Conservation (phyloP, 30 jellyfish, hydroid and myxozoan species). For the Hydra vulgaris region DNA sequence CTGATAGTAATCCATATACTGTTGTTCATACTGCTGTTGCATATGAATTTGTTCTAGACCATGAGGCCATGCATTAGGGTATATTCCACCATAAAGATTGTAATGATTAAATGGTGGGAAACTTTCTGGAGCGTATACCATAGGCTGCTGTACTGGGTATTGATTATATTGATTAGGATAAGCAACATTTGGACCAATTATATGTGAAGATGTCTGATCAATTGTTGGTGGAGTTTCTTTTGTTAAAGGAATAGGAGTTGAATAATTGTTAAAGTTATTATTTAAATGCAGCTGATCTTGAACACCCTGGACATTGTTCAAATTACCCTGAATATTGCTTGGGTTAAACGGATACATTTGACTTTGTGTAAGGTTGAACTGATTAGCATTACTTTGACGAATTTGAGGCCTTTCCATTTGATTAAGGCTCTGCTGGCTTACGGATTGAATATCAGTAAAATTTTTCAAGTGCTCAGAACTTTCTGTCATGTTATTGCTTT, state of each 20-base stretch:
- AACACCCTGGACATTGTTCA: too few relatives aligned
- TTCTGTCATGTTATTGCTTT: not conserved
- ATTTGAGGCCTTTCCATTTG: not conserved
- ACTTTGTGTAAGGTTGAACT: not conserved
- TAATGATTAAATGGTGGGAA: conserved; percentile 11
- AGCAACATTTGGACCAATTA: not conserved
- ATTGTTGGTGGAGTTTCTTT: not conserved
- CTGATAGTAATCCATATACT: conserved; percentile 16
- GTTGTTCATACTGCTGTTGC: conserved; percentile 22
- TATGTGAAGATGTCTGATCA: not conserved
- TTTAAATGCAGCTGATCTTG: too few relatives aligned
- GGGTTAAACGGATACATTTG: not conserved
- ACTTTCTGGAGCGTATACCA: not conserved
- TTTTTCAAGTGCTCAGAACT: not conserved
- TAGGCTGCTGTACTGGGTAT: conserved; percentile 10
- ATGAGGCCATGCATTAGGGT: conserved; percentile 8
- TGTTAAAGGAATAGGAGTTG: not conserved
- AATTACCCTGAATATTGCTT: not conserved
- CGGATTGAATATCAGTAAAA: not conserved
- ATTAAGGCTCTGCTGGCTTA: not conserved
- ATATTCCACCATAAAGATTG: conserved; percentile 8
- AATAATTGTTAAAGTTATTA: not conserved
- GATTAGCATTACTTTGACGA: not conserved
- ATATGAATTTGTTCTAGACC: conserved; percentile 1
- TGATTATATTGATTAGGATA: not conserved